phyloP scores from a whole-genome alignment of 2,888 invertebrate species.

The Isotomurus palustris region DNA sequence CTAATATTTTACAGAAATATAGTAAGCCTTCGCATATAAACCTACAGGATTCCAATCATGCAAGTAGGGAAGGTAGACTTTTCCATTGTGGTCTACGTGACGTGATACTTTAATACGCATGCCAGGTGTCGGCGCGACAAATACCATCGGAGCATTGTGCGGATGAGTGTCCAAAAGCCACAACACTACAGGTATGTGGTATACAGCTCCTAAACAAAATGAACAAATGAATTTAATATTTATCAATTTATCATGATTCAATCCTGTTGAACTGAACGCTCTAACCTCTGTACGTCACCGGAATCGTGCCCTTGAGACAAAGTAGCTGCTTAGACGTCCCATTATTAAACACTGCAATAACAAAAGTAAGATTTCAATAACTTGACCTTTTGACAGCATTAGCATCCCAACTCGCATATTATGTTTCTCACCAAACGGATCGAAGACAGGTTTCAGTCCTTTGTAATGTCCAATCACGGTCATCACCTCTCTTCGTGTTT shows the following conservation, averaged over 20 bases:
- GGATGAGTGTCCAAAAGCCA: constrained; percentile 98
- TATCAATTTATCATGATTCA: constrained; percentile 1
- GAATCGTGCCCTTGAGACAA: constrained; percentile 85
- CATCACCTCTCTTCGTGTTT: constrained; percentile 63
- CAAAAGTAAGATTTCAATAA: too few species aligned
- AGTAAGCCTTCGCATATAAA: too few species aligned
- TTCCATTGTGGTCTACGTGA: constrained; percentile 91
- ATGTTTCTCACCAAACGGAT: constrained; percentile 61
- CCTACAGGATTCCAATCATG: constrained; percentile 83
- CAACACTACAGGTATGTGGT: constrained; percentile 94
- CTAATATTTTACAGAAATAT: too few species aligned
- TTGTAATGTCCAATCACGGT: constrained; percentile 62
- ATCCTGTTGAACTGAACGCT: not conserved
- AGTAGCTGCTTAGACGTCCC: constrained; percentile 74
- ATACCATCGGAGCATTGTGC: constrained; percentile 82
- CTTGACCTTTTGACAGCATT: not conserved
- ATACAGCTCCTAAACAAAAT: constrained; percentile 60
- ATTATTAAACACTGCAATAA: constrained; percentile 80
- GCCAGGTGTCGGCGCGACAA: constrained; percentile 72
- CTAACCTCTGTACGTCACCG: constrained; percentile 77
- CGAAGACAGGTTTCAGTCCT: constrained; percentile 61
- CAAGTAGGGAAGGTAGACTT: constrained; percentile 91
- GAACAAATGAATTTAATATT: not conserved
- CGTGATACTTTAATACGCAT: constrained; percentile 94
- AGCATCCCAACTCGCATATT: not conserved